phyloP scores from a whole-genome alignment of 2,888 invertebrate species.

The Eupithecia abbreviata region DNA sequence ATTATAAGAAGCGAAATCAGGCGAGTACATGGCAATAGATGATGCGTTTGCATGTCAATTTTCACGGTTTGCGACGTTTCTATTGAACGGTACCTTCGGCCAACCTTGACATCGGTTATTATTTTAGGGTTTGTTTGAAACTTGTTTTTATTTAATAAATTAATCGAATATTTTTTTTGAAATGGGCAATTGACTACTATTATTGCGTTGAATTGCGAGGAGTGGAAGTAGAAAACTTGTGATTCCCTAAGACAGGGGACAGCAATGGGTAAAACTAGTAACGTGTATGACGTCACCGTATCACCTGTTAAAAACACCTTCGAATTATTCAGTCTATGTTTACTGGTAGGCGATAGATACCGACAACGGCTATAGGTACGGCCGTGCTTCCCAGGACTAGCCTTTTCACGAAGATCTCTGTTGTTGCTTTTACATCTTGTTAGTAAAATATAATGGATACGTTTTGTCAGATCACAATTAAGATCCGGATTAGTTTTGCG shows the following conservation, averaged over 20 bases:
- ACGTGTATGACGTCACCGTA: background rate
- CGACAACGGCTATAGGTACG: background rate
- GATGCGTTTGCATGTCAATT: constrained; percentile 33
- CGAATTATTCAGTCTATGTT: background rate
- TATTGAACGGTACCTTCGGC: constrained; percentile 20
- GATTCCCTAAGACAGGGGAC: background rate
- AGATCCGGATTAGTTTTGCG: constrained; percentile 30
- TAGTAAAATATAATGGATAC: background rate
- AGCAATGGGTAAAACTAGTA: background rate
- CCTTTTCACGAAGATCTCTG: background rate
- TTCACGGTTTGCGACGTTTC: constrained; percentile 25
- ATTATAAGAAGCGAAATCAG: constrained; percentile 19
- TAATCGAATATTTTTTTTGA: background rate
- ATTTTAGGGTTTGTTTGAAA: background rate
- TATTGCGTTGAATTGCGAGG: background rate
- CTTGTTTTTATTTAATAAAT: too few relatives aligned
- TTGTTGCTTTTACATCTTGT: constrained; percentile 1
- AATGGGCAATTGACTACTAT: too few relatives aligned
- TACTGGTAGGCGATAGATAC: background rate
- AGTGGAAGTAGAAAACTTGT: background rate
- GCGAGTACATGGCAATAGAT: constrained; percentile 8
- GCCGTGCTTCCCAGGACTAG: background rate
- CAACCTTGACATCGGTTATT: constrained; percentile 17
- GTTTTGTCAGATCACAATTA: constrained; percentile 20
- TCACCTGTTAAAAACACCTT: background rate